Evolutionary conservation across 2,888 invertebrate genomes (phyloP).

Genomic region (Cephus pulcher): DNA sequence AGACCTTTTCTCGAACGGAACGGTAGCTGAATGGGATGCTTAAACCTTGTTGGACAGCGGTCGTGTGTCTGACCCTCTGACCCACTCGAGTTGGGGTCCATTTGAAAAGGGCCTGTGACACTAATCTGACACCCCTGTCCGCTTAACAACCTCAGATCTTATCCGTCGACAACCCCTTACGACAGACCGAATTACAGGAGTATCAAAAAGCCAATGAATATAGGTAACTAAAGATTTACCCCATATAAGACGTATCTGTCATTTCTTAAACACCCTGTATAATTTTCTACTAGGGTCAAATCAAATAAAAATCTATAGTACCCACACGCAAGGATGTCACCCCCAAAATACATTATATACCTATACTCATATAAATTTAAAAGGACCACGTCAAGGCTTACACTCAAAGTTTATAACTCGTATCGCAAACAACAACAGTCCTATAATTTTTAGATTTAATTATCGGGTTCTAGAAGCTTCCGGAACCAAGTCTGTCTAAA

Average conservation of each 20-base stretch:
- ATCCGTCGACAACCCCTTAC: conserved; percentile 31
- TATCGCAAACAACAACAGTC: background rate
- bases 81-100: conserved; percentile 36
- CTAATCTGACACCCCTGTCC: conserved; percentile 50
- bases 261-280: background rate
- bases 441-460: background rate
- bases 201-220: conserved; percentile 14
- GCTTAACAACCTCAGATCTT: conserved; percentile 39
- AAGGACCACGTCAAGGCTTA: background rate
- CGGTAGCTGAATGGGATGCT: conserved; percentile 12
- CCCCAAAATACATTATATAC: background rate
- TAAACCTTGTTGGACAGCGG: conserved; percentile 42
- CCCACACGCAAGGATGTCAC: background rate
- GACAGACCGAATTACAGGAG: conserved; percentile 14
- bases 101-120: conserved; percentile 40
- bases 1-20: background rate
- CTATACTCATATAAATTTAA: background rate
- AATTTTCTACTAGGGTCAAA: background rate
- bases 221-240: background rate
- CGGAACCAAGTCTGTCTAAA: background rate
- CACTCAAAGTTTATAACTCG: background rate
- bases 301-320: background rate
- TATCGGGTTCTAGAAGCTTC: background rate
- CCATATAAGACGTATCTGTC: background rate
- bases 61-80: conserved; percentile 51